These are phyloP conservation scores for Lagorchestes hirsutus DNA, from an alignment of 2,797 vertebrate species.

Conservation along the genomic window DNA sequence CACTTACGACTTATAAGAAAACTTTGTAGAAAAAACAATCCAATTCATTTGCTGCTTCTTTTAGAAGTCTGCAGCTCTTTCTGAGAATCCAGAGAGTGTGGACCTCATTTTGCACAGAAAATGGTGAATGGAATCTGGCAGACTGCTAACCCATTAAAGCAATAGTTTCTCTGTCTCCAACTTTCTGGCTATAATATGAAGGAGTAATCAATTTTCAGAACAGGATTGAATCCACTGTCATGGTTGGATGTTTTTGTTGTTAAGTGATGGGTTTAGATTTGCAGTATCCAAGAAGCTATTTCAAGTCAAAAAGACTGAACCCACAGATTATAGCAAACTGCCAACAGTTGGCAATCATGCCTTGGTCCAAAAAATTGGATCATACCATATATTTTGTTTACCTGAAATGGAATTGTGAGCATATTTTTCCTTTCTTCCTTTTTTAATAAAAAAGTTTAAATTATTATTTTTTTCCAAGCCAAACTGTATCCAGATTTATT, in stretches of 20 bases:
- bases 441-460: not conserved
- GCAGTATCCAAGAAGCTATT: constrained; percentile 26
- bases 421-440: not conserved
- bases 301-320: constrained; percentile 17
- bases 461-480: not conserved
- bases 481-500: no score
- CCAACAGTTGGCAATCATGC: not conserved
- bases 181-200: constrained; percentile 2
- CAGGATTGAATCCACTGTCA: constrained; percentile 1
- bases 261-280: not conserved
- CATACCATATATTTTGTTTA: not conserved
- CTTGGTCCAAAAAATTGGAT: not conserved
- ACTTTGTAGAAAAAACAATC: constrained; percentile 1
- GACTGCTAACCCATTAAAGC: constrained; percentile 10
- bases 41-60: constrained; percentile 20
- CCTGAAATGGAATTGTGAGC: not conserved
- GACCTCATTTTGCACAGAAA: constrained; percentile 26
- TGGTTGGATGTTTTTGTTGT: constrained; percentile 31
- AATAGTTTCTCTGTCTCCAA: not conserved
- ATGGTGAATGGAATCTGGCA: not conserved
- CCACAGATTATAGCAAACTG: not conserved
- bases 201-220: constrained; percentile 22
- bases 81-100: constrained; percentile 1
- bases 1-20: constrained; percentile 44
- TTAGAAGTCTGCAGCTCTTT: constrained; percentile 40